Base-by-base conservation (phyloP, 2,113 vertebrate species). In the Salminus brasiliensis region DNA sequence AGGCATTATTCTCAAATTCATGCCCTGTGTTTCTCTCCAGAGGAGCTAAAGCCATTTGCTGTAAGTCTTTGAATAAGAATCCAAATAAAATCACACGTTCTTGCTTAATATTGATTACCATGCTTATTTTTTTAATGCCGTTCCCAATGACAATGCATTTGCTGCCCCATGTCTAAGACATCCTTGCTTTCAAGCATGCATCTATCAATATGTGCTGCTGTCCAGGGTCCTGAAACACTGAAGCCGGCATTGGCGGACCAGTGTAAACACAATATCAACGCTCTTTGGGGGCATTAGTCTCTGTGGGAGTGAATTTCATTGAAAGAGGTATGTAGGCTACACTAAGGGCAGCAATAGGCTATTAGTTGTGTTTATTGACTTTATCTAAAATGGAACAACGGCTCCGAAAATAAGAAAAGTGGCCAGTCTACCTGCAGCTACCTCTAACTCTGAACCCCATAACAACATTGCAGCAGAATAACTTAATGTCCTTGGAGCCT, bases 401-500 rank as follows among this genome's bases (percentile, higher is more conserved):
- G 2, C 62, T 65, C 16, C 11, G 11, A 9, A 65, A 65, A 65
- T 39, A n/a, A 36, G 32, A n/a, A 36, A 39, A 65, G 62, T n/a
- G 21, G 30, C 0, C 4, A n/a, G 62, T 10, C 32, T 9, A 36
- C 30, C 62, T n/a, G 30, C 62, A 65, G 30, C 47, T 59, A 63
- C 11, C 32, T 70, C 73, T 8, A 57, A 85, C 76, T 87, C 76
- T 76, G 83, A 84, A 83, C 76, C 81, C 74, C 80, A 78, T 84
- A 86, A 87, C 84, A 84, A 83, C 27, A 72, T 68, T 65, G 80
- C 62, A 83, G 82, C 60, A 85, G 73, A 86, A 65, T 68, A 85
- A 88, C 82, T 85, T 88, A 86, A 84, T 84, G 88, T 87, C 89
- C 84, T 88, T 87, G 84, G 85, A 88, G 88, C 87, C 89, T 86